These are phyloP conservation scores for Sparidentex hasta DNA, from an alignment of 2,797 vertebrate genomes.

Conservation along the genomic window DNA sequence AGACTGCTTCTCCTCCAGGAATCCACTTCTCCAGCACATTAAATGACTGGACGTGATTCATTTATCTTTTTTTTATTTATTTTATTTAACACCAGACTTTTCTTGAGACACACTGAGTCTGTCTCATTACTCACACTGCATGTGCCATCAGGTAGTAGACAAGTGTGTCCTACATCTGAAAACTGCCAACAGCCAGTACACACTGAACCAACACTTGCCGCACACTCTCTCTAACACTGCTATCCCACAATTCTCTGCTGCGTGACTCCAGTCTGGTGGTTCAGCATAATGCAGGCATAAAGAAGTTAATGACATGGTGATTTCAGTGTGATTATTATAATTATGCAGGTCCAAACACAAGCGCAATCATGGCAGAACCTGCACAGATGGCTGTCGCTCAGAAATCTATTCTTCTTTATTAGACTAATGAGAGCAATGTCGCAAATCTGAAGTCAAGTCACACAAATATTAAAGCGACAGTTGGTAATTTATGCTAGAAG, in stretches of 20 bases:
- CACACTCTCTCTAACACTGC: background rate
- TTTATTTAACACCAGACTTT: background rate
- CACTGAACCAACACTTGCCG: too few relatives aligned
- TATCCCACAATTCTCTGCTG: background rate
- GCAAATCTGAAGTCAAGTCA: background rate
- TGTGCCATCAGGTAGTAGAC: background rate
- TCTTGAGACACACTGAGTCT: background rate
- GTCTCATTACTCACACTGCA: background rate
- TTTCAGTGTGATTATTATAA: slow-evolving; percentile 1
- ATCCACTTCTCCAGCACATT: too few relatives aligned
- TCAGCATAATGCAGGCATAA: background rate
- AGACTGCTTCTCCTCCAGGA: background rate
- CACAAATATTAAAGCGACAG: background rate
- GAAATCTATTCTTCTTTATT: background rate
- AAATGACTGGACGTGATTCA: background rate
- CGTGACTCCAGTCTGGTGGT: too few relatives aligned
- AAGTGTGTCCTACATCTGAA: background rate
- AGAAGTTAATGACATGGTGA: background rate
- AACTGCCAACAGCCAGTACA: background rate
- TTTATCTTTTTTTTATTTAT: background rate
- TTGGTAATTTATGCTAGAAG: too few relatives aligned
- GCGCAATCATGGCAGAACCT: background rate
- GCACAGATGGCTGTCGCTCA: background rate
- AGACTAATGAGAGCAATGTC: background rate
- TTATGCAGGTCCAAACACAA: background rate